Base-by-base conservation (phyloP, 2,797 vertebrate genomes). In the Acropternis orthonyx region DNA sequence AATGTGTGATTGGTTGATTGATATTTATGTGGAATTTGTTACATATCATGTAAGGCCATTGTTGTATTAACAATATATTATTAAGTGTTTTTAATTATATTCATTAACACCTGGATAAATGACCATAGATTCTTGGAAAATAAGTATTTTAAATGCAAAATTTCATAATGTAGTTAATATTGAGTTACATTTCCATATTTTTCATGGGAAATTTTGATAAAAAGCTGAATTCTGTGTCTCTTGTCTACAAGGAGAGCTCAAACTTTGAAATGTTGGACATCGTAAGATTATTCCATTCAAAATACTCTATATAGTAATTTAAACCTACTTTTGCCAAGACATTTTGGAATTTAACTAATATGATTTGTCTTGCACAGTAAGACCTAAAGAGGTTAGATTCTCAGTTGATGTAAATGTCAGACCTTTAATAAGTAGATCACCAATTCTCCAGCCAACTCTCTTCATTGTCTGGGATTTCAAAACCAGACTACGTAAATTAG, bases 71-170 rank as follows among this genome's bases (percentile, higher is more conserved):
- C 75, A 95, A 78, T 90, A 92, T 95, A 95, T 87, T 93, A 94
- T 62, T 97, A 97, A 97, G 95, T 97, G 96, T 95, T 97, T 96
- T 98, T 97, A 98, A 97, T 97, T 98, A 98, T 98, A 94, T 97
- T 97, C 98, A 97, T 98, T 98, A 96, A 96, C 96, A 98, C 98
- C 98, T 98, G 98, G 99, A 99, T 98, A 99, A 99, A 99, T 99
- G 98, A 99, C 98, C 97, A 68, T 86, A 22, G 82, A 75, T 81
- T 97, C 55, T 80, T 94, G 52, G 28, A 85, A 62, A 93, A 82
- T 20, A 68, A 84, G 20, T 72, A 44, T 76, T 91, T 80, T 20
- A 49, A 87, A 81, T 46, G 49, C 10, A 86, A 44, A 80, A 82
- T 59, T 63, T n/a, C 44, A 10, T 85, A 44, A 55, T 69, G 41